Evolutionary conservation across 2,888 invertebrate species (phyloP).

Genomic region (Hedychridium roseum): DNA sequence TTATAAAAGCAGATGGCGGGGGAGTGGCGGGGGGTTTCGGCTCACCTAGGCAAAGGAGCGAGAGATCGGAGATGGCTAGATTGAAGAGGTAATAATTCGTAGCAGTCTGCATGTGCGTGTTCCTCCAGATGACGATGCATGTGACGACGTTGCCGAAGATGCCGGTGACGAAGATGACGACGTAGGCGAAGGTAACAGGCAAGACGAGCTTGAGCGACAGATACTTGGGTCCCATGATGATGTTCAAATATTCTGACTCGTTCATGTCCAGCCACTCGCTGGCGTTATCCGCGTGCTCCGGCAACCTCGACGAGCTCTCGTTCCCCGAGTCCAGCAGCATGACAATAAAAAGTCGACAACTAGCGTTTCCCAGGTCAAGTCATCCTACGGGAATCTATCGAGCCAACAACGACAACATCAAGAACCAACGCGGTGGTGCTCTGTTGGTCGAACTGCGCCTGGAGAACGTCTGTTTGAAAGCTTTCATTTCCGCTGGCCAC

Average conservation of each 20-base stretch:
- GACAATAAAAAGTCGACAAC: no score
- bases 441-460: no score
- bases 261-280: slow-evolving; percentile 67
- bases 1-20: no score
- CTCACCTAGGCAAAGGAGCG: slow-evolving; percentile 81
- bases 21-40: neutral
- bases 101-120: slow-evolving; percentile 84
- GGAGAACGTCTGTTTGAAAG: no score
- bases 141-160: slow-evolving; percentile 84
- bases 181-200: slow-evolving; percentile 74
- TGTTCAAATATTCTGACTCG: slow-evolving; percentile 69
- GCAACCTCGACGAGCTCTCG: no score
- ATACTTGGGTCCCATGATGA: slow-evolving; percentile 71
- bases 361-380: no score
- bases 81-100: slow-evolving; percentile 92
- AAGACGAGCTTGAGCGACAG: slow-evolving; percentile 65
- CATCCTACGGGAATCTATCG: no score
- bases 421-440: no score
- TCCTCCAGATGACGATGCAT: slow-evolving; percentile 83
- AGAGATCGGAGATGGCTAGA: slow-evolving; percentile 85
- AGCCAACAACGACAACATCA: no score
- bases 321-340: no score
- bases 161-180: slow-evolving; percentile 81
- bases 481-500: no score
- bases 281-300: slow-evolving; percentile 44